Evolutionary conservation across 2,113 vertebrate genomes (phyloP), one percentile per base, ranked within the genome.

Genomic region (Gnathonemus echidnorhynchus): DNA sequence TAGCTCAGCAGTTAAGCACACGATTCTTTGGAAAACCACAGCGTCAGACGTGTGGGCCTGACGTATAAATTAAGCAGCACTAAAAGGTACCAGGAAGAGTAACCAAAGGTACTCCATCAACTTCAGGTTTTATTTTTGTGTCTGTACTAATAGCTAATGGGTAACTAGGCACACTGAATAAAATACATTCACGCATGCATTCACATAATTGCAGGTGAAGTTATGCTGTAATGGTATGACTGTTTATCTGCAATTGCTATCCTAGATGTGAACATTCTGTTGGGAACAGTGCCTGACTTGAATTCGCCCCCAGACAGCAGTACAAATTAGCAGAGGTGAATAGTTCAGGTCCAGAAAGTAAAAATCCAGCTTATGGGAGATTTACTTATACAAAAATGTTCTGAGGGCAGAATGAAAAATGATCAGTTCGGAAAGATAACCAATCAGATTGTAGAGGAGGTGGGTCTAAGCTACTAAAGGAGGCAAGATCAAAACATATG

Each of bases 21-120:
- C 3, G 9, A 35, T 88, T 88, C 53, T 88, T n/a, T 45, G 87
- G 49, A 88, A 88, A 88, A 88, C 56, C 56, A 45, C 52, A 88
- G 3, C 2, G 21, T n/a, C 1, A 2, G 6, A 5, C 1, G 3
- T 5, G 8, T 53, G 42, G 56, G 35, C 2, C 52, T 45, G 35
- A 42, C 17, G 9, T 62, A 5, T 66, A 88, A 58, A 21, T 88
- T 46, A 24, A 66, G 52, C 31, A 42, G 35, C 17, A 9, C 35
- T 10, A 27, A 45, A 49, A 66, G 1, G 0, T 21, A 87, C 31
- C 50, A 88, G 27, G 87, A 66, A 88, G 53, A 13, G 17, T 1
- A 87, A 56, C 31, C 46, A 87, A 87, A 53, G 50, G 13, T 19
- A 39, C 27, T 19, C 21, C 19, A 85, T 85, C 49, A 53, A 52